phyloP scores from a whole-genome alignment of 2,797 vertebrate genomes.

The Garrulus glandarius region DNA sequence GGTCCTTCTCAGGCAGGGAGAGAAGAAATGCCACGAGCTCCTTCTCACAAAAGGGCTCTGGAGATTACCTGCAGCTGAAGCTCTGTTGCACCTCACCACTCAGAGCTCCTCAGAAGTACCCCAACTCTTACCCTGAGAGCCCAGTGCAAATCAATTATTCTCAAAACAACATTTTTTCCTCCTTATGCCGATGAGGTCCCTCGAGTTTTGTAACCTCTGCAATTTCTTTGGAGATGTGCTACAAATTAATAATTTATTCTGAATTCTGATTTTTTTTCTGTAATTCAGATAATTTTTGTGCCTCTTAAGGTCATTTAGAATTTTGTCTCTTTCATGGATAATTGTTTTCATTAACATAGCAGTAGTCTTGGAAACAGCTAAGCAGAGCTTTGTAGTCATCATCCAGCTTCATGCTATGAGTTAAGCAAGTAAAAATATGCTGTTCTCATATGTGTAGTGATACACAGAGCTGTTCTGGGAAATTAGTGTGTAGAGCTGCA shows the following conservation, averaged over 20 bases:
- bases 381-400: neutral
- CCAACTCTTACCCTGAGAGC: neutral
- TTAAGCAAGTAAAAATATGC: neutral
- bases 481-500: neutral
- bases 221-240: neutral
- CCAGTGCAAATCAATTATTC: neutral
- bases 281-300: neutral
- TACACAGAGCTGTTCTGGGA: neutral
- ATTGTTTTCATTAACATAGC: slow-evolving; percentile 4
- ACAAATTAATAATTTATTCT: neutral
- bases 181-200: neutral
- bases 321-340: neutral
- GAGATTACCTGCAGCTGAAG: neutral
- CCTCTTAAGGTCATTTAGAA: neutral
- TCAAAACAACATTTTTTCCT: neutral
- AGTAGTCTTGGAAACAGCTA: slow-evolving; percentile 39
- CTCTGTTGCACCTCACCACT: neutral
- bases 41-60: neutral
- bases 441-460: neutral
- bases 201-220: neutral
- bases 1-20: neutral
- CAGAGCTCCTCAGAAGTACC: neutral
- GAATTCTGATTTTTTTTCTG: neutral
- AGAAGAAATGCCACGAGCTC: neutral
- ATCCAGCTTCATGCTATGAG: neutral